Conservation (phyloP, 2,797 vertebrate species). For the Vespertilio murinus region DNA sequence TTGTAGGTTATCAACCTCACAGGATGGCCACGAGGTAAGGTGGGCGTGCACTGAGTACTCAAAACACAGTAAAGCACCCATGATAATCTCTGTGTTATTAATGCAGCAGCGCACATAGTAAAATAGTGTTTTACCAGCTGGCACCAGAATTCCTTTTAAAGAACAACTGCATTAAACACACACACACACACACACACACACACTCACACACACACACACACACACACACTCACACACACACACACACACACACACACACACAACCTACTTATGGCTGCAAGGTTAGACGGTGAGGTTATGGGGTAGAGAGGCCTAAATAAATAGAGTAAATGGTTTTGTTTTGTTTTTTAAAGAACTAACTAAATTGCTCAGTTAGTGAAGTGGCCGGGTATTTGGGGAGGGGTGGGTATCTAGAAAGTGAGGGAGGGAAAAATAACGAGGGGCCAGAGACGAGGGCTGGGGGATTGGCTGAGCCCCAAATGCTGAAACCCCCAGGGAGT, state of each 20-base stretch:
- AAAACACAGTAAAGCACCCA: neutral
- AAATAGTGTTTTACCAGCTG: neutral
- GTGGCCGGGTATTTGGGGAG: neutral
- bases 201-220: no score
- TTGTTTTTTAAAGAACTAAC: neutral
- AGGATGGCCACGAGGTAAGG: no score
- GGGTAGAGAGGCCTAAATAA: neutral
- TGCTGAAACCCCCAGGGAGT: neutral
- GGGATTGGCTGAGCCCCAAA: neutral
- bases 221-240: no score
- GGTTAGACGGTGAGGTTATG: neutral
- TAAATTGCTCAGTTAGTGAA: neutral
- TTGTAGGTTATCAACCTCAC: neutral
- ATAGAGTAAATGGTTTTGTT: neutral
- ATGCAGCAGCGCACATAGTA: neutral
- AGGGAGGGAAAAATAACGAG: neutral
- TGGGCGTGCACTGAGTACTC: rapidly evolving
- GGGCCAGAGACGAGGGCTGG: neutral
- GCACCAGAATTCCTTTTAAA: neutral
- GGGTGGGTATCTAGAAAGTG: neutral
- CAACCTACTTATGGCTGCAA: neutral
- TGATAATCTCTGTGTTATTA: no score
- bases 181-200: no score
- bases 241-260: no score
- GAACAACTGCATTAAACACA: neutral